phyloP scores from a whole-genome alignment of 2,888 invertebrate species.

The Sabellastarte sp. region DNA sequence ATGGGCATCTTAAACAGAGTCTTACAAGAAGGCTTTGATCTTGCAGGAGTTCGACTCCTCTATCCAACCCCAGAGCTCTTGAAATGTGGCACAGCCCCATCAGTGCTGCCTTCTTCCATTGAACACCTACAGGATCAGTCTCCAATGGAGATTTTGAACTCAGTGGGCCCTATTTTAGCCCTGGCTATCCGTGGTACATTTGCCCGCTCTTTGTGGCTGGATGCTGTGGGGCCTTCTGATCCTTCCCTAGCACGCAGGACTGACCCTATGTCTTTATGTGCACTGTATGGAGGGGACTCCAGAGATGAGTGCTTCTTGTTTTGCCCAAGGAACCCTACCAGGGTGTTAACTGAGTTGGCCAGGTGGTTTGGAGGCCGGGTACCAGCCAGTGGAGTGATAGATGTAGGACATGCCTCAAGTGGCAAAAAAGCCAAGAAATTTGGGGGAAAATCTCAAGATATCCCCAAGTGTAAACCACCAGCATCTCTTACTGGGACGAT shows the following conservation, averaged over 20 bases:
- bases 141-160: conserved; percentile 23
- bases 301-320: conserved; percentile 46
- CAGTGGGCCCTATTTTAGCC: conserved; percentile 42
- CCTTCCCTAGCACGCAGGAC: conserved; percentile 45
- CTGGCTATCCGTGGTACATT: conserved; percentile 47
- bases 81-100: conserved; percentile 25
- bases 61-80: conserved; percentile 43
- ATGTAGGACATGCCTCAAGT: conserved; percentile 33
- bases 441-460: neutral
- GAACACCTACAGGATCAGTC: conserved; percentile 13
- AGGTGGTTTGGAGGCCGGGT: conserved; percentile 55
- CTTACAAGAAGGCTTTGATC: conserved; percentile 47
- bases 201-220: conserved; percentile 48
- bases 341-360: conserved; percentile 41
- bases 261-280: conserved; percentile 53
- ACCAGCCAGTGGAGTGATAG: conserved; percentile 43
- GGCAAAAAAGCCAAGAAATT: neutral
- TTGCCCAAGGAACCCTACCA: conserved; percentile 42
- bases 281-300: conserved; percentile 46
- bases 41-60: conserved; percentile 46
- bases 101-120: neutral
- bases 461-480: conserved; percentile 31
- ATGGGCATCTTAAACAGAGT: conserved; percentile 48
- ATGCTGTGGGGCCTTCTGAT: conserved; percentile 52
- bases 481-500: conserved; percentile 43